These are phyloP conservation scores for Oreamnos americanus DNA, from an alignment of 2,113 vertebrate species.

Conservation along the genomic window DNA sequence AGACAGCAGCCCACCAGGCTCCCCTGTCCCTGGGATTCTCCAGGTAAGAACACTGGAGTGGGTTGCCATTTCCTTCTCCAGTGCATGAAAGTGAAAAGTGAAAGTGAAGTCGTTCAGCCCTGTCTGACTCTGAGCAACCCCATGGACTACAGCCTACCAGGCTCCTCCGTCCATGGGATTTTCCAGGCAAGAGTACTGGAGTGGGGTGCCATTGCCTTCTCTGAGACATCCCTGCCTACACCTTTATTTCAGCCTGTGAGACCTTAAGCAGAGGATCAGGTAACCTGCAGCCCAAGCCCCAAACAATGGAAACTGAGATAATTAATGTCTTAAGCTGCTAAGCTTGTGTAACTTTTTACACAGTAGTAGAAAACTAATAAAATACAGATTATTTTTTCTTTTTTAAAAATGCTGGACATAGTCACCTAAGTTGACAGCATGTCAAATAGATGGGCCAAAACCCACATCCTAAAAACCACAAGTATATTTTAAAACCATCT, in stretches of 20 bases:
- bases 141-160: too few relatives aligned
- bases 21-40: accelerated
- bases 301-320: background rate
- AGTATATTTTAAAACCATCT: background rate
- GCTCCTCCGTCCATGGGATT: too few relatives aligned
- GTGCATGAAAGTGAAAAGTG: too few relatives aligned
- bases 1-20: too few relatives aligned
- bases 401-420: background rate
- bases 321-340: background rate
- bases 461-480: background rate
- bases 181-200: too few relatives aligned
- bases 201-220: too few relatives aligned
- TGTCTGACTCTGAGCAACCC: too few relatives aligned
- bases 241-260: background rate
- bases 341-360: background rate
- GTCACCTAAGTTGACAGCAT: background rate
- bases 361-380: background rate
- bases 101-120: too few relatives aligned
- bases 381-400: background rate
- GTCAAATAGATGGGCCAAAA: background rate
- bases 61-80: too few relatives aligned
- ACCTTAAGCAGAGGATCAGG: background rate
- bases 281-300: background rate
- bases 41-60: too few relatives aligned
- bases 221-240: background rate